A percentile compares a stretch with the other conserved stretches of the same genome.
phyloP scores from a whole-genome alignment of 2,888 invertebrate genomes.

The Tholera decimalis region DNA sequence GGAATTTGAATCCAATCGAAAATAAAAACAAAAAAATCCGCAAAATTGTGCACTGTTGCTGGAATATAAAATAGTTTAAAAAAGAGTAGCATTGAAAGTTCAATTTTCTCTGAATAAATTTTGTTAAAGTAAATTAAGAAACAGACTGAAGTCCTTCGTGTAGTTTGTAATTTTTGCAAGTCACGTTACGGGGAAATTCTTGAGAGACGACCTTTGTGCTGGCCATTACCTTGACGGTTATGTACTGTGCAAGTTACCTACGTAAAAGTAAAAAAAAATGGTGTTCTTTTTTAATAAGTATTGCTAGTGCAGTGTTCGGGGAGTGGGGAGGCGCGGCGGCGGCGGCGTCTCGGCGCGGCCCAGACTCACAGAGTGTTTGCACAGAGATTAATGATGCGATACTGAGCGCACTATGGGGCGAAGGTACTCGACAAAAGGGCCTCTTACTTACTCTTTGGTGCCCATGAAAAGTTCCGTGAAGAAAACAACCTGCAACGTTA shows the following conservation, averaged over 20 bases:
- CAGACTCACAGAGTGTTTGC: constrained; percentile 81
- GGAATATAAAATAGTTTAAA: constrained; percentile 45
- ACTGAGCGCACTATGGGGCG: constrained; percentile 78
- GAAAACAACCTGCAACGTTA: constrained; percentile 71
- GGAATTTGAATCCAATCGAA: constrained; percentile 39
- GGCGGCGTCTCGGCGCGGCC: constrained; percentile 56
- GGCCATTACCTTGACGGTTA: constrained; percentile 52
- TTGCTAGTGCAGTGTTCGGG: constrained; percentile 56
- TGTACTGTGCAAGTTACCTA: neutral
- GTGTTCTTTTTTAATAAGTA: constrained; percentile 56
- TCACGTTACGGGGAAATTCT: constrained; percentile 68
- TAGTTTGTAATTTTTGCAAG: constrained; percentile 61
- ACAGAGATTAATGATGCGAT: constrained; percentile 88
- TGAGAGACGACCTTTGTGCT: constrained; percentile 50
- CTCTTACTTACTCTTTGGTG: constrained; percentile 87
- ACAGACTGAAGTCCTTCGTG: constrained; percentile 48
- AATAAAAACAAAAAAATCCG: constrained; percentile 42
- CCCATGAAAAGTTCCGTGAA: constrained; percentile 78
- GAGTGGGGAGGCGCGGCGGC: constrained; percentile 18
- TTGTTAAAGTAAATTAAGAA: constrained; percentile 52
- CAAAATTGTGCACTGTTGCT: constrained; percentile 25
- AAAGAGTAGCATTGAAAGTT: constrained; percentile 34
- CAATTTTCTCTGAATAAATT: constrained; percentile 47
- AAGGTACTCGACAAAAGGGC: constrained; percentile 85
- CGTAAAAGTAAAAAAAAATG: constrained; percentile 36